These are phyloP conservation scores for Thryonomys swinderianus DNA, from an alignment of 2,113 vertebrate species.

Conservation along the genomic window DNA sequence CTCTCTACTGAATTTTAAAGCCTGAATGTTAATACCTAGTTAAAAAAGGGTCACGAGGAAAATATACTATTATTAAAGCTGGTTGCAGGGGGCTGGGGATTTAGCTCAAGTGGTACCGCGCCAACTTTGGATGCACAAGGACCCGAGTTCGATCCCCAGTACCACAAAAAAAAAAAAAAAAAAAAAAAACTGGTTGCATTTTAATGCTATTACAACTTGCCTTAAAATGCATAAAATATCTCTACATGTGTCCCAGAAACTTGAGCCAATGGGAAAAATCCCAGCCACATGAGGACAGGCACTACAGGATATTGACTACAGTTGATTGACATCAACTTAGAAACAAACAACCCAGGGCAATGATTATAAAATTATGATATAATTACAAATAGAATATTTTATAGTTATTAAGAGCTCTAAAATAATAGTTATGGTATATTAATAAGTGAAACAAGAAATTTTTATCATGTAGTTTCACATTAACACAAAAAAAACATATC, in stretches of 20 bases:
- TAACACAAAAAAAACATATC: slow-evolving; percentile 19
- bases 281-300: not conserved
- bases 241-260: not conserved
- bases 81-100: too few species aligned
- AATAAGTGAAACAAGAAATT: not conserved
- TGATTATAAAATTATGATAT: not conserved
- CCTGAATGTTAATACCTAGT: not conserved
- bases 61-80: slow-evolving; percentile 18
- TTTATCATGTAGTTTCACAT: not conserved
- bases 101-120: too few species aligned
- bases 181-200: not conserved
- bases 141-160: too few species aligned
- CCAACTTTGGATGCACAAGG: too few species aligned
- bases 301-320: not conserved
- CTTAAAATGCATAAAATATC: not conserved
- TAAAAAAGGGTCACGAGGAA: not conserved
- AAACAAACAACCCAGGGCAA: not conserved
- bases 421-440: not conserved
- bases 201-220: not conserved
- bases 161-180: too few species aligned
- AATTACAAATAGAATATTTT: not conserved
- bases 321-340: not conserved
- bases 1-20: too few species aligned
- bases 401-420: not conserved
- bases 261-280: not conserved